Evolutionary conservation across 1,140 invertebrate species (phyloP), one percentile per base, ranked within the genome.

Genomic region (Orussus abietinus): DNA sequence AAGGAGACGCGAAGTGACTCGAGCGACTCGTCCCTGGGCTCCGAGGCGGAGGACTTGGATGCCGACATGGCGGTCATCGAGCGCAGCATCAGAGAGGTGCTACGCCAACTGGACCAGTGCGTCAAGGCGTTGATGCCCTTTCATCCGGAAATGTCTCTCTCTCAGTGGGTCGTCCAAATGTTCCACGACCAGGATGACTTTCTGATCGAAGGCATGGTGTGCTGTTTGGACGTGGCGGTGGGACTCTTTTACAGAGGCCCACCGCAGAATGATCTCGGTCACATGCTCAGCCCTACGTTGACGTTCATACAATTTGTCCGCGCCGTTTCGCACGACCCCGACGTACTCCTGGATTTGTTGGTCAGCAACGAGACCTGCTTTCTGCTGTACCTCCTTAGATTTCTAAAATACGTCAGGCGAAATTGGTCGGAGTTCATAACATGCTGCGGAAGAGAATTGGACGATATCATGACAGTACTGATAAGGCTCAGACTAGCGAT

Each of bases 361-460:
- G 86, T 92, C 15, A 91, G 88, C 52, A 92, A 91, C 62, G 90
- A 94, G 66, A 95, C 90, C 4, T 92, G 88, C 68, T 94, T 93
- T 64, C 69, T 94, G 28, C 69, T 92, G 3, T 95, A 94, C 74
- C 72, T 95, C 34, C 74, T 92, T 34, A 77, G 89, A 50, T 85
- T 92, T 59, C 75, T 95, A 12, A 92, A 93, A 56, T 92, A 88
- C 72, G 81, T 90, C 9, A 76, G 84, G 45, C 78, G 85, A 49
- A 89, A 90, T 64, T 92, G 90, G 89, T 69, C 78, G 0, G 86
- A 86, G 56, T 92, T 93, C 62, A 77, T 90, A 1, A 75, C 78
- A 15, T 84, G 82, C 44, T 91, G 88, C 64, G 84, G 82, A 42
- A 77, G 83, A 49, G 85, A 85, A 42, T 65, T 91, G 13, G 86